phyloP scores from a whole-genome alignment of 2,888 invertebrate species.

The Sceliomorpha sp. region DNA sequence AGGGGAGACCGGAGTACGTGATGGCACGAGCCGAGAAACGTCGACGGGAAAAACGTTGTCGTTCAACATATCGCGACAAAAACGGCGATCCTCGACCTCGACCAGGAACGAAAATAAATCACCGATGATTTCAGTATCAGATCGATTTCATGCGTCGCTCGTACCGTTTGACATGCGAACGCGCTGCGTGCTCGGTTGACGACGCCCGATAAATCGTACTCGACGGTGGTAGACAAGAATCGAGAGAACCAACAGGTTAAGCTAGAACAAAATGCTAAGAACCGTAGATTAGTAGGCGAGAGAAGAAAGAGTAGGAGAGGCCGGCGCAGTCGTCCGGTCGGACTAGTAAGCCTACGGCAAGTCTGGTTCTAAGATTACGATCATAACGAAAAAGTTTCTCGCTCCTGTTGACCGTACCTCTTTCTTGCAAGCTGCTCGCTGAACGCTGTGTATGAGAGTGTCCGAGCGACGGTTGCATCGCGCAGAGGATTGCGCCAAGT shows the following conservation, averaged over 20 bases:
- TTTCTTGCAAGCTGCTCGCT: slow-evolving; percentile 45
- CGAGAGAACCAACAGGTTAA: slow-evolving; percentile 27
- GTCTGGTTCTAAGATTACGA: slow-evolving; percentile 74
- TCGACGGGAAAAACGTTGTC: slow-evolving; percentile 28
- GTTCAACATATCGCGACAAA: slow-evolving; percentile 31
- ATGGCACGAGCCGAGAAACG: slow-evolving; percentile 22
- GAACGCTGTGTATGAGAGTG: slow-evolving; percentile 56
- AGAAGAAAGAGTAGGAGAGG: slow-evolving; percentile 47
- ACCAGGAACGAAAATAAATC: slow-evolving; percentile 51
- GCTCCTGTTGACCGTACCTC: slow-evolving; percentile 65
- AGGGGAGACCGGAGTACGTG: slow-evolving; percentile 26
- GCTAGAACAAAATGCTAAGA: slow-evolving; percentile 30
- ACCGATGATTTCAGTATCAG: slow-evolving; percentile 31
- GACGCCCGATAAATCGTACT: slow-evolving; percentile 53
- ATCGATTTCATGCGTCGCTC: slow-evolving; percentile 36
- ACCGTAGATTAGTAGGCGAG: slow-evolving; percentile 10
- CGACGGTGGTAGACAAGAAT: slow-evolving; percentile 29
- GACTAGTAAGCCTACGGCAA: slow-evolving; percentile 67
- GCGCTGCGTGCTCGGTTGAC: slow-evolving; percentile 43
- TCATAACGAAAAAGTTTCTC: slow-evolving; percentile 73
- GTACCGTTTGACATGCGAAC: slow-evolving; percentile 38
- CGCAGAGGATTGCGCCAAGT: slow-evolving; percentile 58
- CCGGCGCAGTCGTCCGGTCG: slow-evolving; percentile 59
- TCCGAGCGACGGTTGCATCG: slow-evolving; percentile 64
- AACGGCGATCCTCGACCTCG: no score